Percentiles rank a stretch among this genome's conserved stretches.
These are phyloP conservation scores for Ornithoptera alexandrae DNA, from an alignment of 2,888 invertebrate genomes.

Conservation along the genomic window DNA sequence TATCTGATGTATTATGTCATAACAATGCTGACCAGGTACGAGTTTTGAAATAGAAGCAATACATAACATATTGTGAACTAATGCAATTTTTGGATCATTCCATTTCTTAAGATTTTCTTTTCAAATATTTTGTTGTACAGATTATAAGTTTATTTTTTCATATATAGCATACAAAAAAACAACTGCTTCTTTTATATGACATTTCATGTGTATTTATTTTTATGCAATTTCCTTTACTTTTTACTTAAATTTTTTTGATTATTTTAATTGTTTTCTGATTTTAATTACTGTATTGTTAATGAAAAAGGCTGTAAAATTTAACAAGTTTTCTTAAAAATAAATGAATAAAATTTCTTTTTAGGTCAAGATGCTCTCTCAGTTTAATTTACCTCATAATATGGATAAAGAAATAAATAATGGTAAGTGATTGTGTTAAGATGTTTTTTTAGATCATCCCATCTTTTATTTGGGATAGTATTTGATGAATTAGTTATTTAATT, in stretches of 20 bases:
- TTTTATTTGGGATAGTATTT: not conserved
- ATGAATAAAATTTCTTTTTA: not conserved
- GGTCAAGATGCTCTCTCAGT: not conserved
- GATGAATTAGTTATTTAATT: not conserved
- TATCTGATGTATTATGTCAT: constrained; percentile 22
- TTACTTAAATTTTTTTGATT: too few species aligned
- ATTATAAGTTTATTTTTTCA: not conserved
- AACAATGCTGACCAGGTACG: constrained; percentile 16
- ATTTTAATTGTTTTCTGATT: too few species aligned
- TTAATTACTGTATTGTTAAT: not conserved
- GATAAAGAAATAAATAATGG: constrained; percentile 13
- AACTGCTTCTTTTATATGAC: not conserved
- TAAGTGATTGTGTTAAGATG: constrained; percentile 10
- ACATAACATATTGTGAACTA: not conserved
- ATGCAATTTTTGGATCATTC: not conserved
- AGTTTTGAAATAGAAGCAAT: not conserved
- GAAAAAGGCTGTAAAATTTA: not conserved
- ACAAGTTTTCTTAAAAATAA: not conserved
- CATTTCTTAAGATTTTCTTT: too few species aligned
- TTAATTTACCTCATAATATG: not conserved
- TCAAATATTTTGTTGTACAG: too few species aligned
- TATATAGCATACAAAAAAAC: not conserved
- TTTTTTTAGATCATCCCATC: too few species aligned
- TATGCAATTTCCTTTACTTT: too few species aligned
- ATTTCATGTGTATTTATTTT: not conserved